Evolutionary conservation across 2,113 vertebrate species (phyloP).

Genomic region (Semnornis frantzii): DNA sequence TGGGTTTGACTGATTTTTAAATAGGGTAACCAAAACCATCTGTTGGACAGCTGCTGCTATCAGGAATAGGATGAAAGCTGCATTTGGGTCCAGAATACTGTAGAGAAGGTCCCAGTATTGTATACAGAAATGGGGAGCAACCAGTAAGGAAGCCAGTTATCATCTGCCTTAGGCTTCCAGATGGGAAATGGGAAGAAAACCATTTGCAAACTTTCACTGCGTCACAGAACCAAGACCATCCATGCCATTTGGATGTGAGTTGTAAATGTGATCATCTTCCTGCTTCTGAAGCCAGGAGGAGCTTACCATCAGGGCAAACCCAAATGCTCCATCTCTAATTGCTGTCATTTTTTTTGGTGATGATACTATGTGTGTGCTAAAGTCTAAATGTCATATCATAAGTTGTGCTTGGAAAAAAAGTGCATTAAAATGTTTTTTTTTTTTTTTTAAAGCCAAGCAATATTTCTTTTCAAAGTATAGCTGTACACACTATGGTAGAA

Average conservation of each 20-base stretch:
- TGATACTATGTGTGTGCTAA: neutral
- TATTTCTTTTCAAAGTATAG: neutral
- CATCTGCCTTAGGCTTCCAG: neutral
- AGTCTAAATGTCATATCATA: neutral
- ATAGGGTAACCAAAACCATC: neutral
- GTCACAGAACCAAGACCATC: neutral
- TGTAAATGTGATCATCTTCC: neutral
- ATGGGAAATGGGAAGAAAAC: neutral
- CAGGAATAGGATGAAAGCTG: neutral
- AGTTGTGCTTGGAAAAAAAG: neutral
- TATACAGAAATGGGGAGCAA: neutral
- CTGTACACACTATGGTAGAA: neutral
- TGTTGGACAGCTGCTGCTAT: neutral
- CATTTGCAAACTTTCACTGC: neutral
- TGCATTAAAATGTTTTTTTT: neutral
- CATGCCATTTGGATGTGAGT: neutral
- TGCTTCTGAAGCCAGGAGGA: neutral
- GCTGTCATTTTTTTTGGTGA: neutral
- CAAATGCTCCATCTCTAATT: conserved; percentile 1
- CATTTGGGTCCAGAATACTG: neutral
- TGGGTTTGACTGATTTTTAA: neutral
- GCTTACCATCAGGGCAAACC: neutral
- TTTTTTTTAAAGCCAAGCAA: neutral
- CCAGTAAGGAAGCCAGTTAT: neutral
- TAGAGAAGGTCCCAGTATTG: too few relatives aligned